phyloP scores from a whole-genome alignment of 2,797 vertebrate genomes.

The Pangasius macronema region DNA sequence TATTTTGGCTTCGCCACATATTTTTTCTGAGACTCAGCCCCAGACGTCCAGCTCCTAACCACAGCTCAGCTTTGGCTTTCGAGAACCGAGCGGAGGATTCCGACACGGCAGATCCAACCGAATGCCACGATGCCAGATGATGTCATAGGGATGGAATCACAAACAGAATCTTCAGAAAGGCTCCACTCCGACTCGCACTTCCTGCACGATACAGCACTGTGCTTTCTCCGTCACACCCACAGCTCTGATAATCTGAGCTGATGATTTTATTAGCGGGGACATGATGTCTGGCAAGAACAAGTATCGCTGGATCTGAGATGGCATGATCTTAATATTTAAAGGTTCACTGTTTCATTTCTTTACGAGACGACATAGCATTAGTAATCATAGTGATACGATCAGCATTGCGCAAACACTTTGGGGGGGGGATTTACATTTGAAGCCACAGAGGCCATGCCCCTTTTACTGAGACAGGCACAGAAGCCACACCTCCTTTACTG shows the following conservation, averaged over 20 bases:
- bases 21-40: neutral
- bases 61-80: constrained; percentile 16
- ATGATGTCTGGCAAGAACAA: neutral
- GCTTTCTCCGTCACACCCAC: neutral
- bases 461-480: neutral
- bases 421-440: neutral
- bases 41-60: neutral
- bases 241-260: neutral
- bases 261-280: neutral
- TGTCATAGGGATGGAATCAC: constrained; percentile 23
- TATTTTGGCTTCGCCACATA: neutral
- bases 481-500: neutral
- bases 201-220: neutral
- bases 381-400: too few species aligned
- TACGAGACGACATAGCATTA: neutral
- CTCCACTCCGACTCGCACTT: neutral
- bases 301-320: neutral
- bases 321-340: neutral
- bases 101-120: constrained; percentile 14
- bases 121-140: constrained; percentile 19
- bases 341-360: neutral
- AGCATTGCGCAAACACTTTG: neutral
- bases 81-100: constrained; percentile 18
- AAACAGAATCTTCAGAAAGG: constrained; percentile 28
- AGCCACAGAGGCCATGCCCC: neutral